Conservation (phyloP, 2,113 vertebrate species). For the Brienomyrus longianalis region DNA sequence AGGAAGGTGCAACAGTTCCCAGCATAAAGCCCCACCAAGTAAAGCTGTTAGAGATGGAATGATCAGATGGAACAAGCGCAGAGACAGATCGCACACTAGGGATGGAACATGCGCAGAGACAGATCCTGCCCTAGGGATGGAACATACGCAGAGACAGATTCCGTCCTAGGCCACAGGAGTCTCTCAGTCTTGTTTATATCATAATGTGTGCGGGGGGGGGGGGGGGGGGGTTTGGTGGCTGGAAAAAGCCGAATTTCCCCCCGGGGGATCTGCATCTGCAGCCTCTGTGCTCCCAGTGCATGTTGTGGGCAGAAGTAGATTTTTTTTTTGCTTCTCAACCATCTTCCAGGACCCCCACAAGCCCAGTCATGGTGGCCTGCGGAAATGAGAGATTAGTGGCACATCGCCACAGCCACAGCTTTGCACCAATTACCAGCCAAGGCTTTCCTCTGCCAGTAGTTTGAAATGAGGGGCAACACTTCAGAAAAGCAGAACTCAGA, state of each 20-base stretch:
- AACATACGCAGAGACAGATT: neutral
- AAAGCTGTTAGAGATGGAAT: neutral
- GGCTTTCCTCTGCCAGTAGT: neutral
- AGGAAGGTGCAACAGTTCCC: neutral
- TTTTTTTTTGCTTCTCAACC: neutral
- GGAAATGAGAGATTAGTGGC: neutral
- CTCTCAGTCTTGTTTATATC: neutral
- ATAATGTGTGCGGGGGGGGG: neutral
- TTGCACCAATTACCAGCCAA: neutral
- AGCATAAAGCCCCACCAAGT: neutral
- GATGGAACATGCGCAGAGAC: too few species aligned
- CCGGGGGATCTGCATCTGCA: neutral
- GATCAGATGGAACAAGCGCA: neutral
- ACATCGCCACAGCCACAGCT: neutral
- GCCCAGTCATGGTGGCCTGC: neutral
- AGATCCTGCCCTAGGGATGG: rapidly evolving
- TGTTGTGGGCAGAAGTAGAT: neutral
- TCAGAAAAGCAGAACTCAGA: neutral
- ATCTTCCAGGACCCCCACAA: neutral
- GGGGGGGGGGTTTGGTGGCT: too few species aligned
- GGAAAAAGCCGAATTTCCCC: too few species aligned
- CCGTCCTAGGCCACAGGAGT: neutral
- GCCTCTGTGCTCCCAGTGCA: neutral
- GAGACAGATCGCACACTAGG: neutral
- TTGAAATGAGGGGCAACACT: neutral